Evolutionary conservation across 2,113 vertebrate species (phyloP).

Genomic region (Oriolus oriolus): DNA sequence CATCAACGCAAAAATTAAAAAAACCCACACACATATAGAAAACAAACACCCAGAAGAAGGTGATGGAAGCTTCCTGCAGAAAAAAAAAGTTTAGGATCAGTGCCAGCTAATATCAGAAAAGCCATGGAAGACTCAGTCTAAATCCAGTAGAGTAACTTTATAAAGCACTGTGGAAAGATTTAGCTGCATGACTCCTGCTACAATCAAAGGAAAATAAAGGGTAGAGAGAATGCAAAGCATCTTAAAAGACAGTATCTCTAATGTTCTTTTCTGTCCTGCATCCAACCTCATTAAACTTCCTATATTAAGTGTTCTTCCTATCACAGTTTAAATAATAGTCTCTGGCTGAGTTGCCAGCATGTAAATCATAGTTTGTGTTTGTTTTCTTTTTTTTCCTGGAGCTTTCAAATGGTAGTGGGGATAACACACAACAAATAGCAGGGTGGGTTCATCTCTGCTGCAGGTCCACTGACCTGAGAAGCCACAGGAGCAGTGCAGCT

Average conservation of each 20-base stretch:
- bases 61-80: not conserved
- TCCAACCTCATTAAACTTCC: not conserved
- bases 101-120: not conserved
- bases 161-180: not conserved
- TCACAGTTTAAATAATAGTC: not conserved
- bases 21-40: rapidly evolving
- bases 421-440: not conserved
- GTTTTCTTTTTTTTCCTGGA: not conserved
- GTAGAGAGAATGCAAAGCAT: not conserved
- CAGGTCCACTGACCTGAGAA: not conserved
- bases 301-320: not conserved
- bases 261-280: not conserved
- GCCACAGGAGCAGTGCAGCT: not conserved
- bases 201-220: not conserved
- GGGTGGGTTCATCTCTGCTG: not conserved
- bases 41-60: not conserved
- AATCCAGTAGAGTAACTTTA: not conserved
- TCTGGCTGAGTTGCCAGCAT: not conserved
- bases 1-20: not conserved
- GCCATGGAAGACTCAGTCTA: not conserved
- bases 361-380: not conserved
- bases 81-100: not conserved
- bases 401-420: not conserved
- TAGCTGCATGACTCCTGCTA: not conserved
- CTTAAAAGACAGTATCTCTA: not conserved